Evolutionary conservation across 2,113 vertebrate species (phyloP).

Genomic region (Sminthopsis crassicaudata): DNA sequence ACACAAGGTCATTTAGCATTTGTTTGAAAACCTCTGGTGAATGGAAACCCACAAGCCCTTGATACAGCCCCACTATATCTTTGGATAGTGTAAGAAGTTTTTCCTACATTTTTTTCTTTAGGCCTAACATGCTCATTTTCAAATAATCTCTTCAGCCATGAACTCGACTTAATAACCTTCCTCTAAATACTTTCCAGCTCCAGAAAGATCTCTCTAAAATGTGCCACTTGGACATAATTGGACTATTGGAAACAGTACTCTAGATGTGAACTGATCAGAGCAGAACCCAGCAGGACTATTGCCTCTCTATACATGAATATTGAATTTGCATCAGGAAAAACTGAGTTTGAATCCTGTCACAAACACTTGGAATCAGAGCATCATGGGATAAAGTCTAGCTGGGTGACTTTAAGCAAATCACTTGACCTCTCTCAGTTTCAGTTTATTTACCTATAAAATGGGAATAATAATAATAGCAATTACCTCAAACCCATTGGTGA

Average conservation of each 20-base stretch:
- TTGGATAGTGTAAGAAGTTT: no score
- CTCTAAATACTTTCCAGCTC: not conserved
- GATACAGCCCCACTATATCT: not conserved
- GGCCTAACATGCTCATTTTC: not conserved
- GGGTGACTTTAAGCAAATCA: not conserved
- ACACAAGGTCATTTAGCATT: not conserved
- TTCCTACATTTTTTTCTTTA: not conserved
- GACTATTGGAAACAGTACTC: not conserved
- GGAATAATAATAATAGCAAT: not conserved
- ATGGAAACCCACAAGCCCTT: not conserved
- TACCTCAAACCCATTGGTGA: no score
- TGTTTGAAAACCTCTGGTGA: not conserved
- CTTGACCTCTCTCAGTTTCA: not conserved
- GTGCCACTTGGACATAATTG: not conserved
- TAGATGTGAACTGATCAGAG: not conserved
- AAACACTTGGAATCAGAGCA: not conserved
- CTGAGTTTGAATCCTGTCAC: not conserved
- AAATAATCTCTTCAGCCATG: not conserved
- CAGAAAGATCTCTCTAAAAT: not conserved
- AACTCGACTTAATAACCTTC: not conserved
- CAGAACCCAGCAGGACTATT: not conserved
- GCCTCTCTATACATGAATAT: no score
- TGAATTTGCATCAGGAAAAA: no score
- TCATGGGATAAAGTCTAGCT: not conserved
- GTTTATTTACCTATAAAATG: not conserved